These are phyloP conservation scores for Sebastes cheni DNA, from an alignment of 2,797 vertebrate genomes.

Conservation along the genomic window DNA sequence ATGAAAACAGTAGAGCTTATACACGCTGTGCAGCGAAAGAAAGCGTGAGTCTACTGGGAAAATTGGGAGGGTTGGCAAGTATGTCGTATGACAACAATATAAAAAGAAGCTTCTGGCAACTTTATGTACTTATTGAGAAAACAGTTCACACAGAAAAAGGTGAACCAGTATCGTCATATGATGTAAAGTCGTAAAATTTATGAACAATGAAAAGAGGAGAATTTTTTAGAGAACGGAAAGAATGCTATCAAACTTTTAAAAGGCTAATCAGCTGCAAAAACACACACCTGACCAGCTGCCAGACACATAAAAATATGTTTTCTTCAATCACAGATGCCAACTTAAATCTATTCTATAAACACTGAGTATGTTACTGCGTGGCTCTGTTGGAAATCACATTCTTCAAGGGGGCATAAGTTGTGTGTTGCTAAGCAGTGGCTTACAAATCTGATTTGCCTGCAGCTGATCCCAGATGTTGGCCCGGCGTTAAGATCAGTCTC, in stretches of 20 bases:
- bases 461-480: conserved; percentile 74
- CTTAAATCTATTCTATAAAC: conserved; percentile 31
- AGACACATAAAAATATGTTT: conserved; percentile 28
- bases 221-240: not conserved
- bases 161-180: not conserved
- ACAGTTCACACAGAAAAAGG: not conserved
- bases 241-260: not conserved
- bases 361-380: conserved; percentile 29
- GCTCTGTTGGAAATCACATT: conserved; percentile 60
- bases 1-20: too few species aligned
- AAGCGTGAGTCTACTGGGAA: not conserved
- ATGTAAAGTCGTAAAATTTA: not conserved
- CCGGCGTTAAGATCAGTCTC: conserved; percentile 12
- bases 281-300: conserved; percentile 23
- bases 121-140: not conserved
- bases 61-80: not conserved
- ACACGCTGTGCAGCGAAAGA: fast-evolving
- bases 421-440: conserved; percentile 51
- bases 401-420: conserved; percentile 46
- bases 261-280: not conserved
- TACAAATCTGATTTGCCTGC: conserved; percentile 59
- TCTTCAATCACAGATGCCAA: conserved; percentile 28
- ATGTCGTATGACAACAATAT: not conserved
- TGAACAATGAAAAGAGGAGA: not conserved
- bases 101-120: not conserved